phyloP scores from a whole-genome alignment of 2,888 invertebrate species.

The Ennomos quercinarius region DNA sequence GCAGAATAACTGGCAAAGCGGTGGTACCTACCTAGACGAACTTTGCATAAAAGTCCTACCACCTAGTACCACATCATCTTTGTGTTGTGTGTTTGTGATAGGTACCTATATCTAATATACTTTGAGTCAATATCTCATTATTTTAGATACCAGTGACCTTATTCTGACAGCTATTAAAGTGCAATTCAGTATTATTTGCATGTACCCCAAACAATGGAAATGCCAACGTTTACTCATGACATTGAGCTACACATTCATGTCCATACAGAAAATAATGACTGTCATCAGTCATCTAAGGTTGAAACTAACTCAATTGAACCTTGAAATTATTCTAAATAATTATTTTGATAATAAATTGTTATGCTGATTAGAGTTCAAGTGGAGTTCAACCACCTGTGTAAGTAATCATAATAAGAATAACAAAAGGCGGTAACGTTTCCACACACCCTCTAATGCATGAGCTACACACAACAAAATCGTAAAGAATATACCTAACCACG shows the following conservation, averaged over 20 bases:
- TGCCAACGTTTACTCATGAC: slow-evolving; percentile 15
- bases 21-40: too few species aligned
- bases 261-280: slow-evolving; percentile 4
- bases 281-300: slow-evolving; percentile 4
- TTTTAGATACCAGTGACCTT: slow-evolving; percentile 1
- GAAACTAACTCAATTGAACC: neutral
- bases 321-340: neutral
- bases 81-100: too few species aligned
- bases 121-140: too few species aligned
- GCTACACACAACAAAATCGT: slow-evolving; percentile 22
- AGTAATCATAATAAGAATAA: slow-evolving; percentile 21
- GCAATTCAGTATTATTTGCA: slow-evolving; percentile 5
- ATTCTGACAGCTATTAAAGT: slow-evolving; percentile 1
- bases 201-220: slow-evolving; percentile 21
- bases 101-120: too few species aligned
- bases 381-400: slow-evolving; percentile 26
- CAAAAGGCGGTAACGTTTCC: slow-evolving; percentile 5
- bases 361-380: slow-evolving; percentile 10
- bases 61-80: too few species aligned
- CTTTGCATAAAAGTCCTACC: too few species aligned
- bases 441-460: slow-evolving; percentile 8
- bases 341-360: slow-evolving; percentile 4
- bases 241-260: slow-evolving; percentile 3
- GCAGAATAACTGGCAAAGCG: too few species aligned
- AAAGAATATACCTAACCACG: slow-evolving; percentile 22